A percentile compares a stretch with the other conserved stretches of the same genome.
phyloP scores from a whole-genome alignment of 2,113 vertebrate species.

The Hemichromis elongatus region DNA sequence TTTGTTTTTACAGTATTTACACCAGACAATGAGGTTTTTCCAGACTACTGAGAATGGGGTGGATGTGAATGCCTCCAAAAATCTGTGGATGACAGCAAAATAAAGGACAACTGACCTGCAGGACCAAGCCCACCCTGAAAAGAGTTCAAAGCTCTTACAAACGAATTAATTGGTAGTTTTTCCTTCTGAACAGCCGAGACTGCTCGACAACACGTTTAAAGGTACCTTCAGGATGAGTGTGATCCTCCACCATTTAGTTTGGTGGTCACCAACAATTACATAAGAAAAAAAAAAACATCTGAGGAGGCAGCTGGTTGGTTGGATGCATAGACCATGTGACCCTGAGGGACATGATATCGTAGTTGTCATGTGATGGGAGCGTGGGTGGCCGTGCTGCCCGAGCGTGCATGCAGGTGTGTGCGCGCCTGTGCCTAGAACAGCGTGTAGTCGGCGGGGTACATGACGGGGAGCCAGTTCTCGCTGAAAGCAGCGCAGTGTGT shows the following conservation, averaged over 20 bases:
- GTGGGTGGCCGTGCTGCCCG: not conserved
- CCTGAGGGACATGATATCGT: slow-evolving; percentile 36
- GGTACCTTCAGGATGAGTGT: not conserved
- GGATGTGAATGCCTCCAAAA: not conserved
- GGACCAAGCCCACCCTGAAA: not conserved
- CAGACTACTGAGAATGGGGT: not conserved
- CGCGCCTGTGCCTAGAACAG: slow-evolving; percentile 77
- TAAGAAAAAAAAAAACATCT: not conserved
- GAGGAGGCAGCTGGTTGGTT: slow-evolving; percentile 22
- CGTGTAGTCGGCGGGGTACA: slow-evolving; percentile 91
- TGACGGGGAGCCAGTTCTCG: slow-evolving; percentile 94
- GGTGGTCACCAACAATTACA: not conserved
- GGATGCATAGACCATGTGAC: slow-evolving; percentile 44
- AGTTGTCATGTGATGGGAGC: slow-evolving; percentile 1
- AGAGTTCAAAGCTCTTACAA: not conserved
- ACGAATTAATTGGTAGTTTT: not conserved
- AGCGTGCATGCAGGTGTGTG: not conserved
- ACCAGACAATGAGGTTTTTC: not conserved
- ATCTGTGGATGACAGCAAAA: slow-evolving; percentile 12
- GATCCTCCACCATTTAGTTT: slow-evolving; percentile 4
- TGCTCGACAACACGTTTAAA: not conserved
- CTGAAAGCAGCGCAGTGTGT: slow-evolving; percentile 87
- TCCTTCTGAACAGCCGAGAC: not conserved
- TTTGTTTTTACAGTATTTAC: slow-evolving; percentile 24
- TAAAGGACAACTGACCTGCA: not conserved